Base-by-base conservation (phyloP, 2,888 invertebrate species). In the Drosophila limbata region DNA sequence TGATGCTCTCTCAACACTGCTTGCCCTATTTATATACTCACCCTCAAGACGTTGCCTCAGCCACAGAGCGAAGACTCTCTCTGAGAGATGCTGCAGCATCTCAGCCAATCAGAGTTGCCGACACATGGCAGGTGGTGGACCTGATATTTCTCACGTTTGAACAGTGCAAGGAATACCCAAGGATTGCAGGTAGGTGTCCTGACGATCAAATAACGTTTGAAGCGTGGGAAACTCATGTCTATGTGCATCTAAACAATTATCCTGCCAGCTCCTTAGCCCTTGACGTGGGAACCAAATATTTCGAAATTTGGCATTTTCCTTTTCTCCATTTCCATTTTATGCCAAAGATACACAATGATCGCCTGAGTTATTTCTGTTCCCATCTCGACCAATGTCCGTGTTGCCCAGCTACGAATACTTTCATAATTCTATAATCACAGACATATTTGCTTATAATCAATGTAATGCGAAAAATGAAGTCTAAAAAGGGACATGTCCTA, bases 101-200 rank as follows among this genome's bases (percentile, higher is more conserved):
- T 88, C 78, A 60, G 61, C 91, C 91, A 91, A 90, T 90, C 87
- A 65, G 63, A 70, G 63, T 40, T 31, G 37, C 52, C 31, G 48
- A 52, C 55, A 55, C 44, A 59, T 59, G 69, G 88, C 91, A 91
- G 91, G 91, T 91, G 91, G 73, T 73, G 62, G 50, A 63, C 57
- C 56, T 47, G 69, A 82, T 90, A 71, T 79, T 90, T 91, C 91
- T 90, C 91, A 91, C 90, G 91, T 82, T 85, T 64, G 17, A 17
- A 13, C 48, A 17, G 50, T 62, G 60, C 51, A 35, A 64, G 74
- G 55, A 47, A 68, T 57, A 52, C 48, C 53, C 37, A 69, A 60
- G 8, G 42, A 55, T 25, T 6, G 64, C 90, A 90, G 90, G 90
- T 90, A 88, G 71, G 47, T 48, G 73, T 83, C 81, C 82, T 85